Percentiles rank a stretch among this genome's conserved stretches.
Conservation (phyloP, 2,113 vertebrate genomes). For the Potamarius usumacintae region DNA sequence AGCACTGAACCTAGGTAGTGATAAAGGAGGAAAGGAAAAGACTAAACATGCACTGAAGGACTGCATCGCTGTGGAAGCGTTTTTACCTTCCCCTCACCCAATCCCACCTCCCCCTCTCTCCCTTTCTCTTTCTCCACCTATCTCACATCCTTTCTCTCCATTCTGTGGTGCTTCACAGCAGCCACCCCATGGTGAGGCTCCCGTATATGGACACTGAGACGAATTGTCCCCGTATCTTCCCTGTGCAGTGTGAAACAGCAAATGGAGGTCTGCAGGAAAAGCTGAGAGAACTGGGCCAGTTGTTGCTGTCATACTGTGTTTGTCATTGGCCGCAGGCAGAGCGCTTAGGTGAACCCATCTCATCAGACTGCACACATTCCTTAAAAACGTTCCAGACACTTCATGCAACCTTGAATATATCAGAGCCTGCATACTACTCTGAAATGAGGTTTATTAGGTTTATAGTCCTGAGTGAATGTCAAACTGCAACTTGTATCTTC, state of each 20-base stretch:
- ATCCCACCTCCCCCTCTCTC: conserved; percentile 25
- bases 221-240: conserved; percentile 15
- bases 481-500: conserved; percentile 1
- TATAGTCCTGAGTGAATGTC: background rate
- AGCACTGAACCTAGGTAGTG: conserved; percentile 64
- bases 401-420: background rate
- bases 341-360: conserved; percentile 47
- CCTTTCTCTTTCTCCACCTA: conserved; percentile 27
- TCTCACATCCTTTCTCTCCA: conserved; percentile 12
- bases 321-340: conserved; percentile 17
- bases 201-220: conserved; percentile 1
- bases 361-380: conserved; percentile 30
- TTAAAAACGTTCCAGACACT: conserved; percentile 17
- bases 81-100: conserved; percentile 62
- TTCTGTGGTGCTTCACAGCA: conserved; percentile 31
- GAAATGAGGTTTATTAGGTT: conserved; percentile 4
- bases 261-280: conserved; percentile 37
- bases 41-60: conserved; percentile 48
- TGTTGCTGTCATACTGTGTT: conserved; percentile 41
- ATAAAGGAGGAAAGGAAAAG: conserved; percentile 50
- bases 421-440: background rate
- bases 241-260: conserved; percentile 13
- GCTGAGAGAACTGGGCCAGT: conserved; percentile 35
- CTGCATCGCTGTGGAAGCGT: conserved; percentile 57
- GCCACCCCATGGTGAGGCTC: conserved; percentile 24